These are phyloP conservation scores for Brevimyrus niger DNA, from an alignment of 2,113 vertebrate species.

Conservation along the genomic window DNA sequence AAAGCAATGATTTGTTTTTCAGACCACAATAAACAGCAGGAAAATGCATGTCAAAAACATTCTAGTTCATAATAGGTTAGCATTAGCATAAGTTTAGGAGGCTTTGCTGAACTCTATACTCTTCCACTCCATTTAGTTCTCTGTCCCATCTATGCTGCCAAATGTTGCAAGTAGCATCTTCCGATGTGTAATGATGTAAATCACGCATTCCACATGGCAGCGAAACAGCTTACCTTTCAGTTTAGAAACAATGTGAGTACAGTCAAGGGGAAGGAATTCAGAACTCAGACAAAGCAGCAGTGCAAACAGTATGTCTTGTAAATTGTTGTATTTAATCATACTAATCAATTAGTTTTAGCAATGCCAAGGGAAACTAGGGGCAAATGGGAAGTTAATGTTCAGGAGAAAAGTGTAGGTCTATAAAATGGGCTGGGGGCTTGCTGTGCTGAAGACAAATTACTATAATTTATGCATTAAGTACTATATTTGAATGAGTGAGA, in stretches of 20 bases:
- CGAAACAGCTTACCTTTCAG: not conserved
- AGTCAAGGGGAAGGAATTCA: not conserved
- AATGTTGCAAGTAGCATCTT: not conserved
- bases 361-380: not conserved
- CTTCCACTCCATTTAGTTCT: not conserved
- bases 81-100: not conserved
- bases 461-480: conserved; percentile 8
- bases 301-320: not conserved
- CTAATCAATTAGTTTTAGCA: conserved; percentile 7
- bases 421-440: not conserved
- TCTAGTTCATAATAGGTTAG: not conserved
- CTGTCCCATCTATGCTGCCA: not conserved
- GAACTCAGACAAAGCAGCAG: not conserved
- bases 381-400: conserved; percentile 4
- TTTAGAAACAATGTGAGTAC: not conserved
- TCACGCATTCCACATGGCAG: not conserved
- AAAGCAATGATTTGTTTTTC: not conserved
- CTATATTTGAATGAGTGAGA: conserved; percentile 14
- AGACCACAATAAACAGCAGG: not conserved
- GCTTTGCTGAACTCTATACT: not conserved
- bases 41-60: not conserved
- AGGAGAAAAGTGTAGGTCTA: not conserved
- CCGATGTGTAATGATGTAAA: not conserved
- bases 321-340: conserved; percentile 11
- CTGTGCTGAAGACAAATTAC: conserved; percentile 7